Percentiles rank a stretch among this genome's conserved stretches.
Conservation (phyloP, 2,888 invertebrate genomes). For the Sceliomorpha sp. region DNA sequence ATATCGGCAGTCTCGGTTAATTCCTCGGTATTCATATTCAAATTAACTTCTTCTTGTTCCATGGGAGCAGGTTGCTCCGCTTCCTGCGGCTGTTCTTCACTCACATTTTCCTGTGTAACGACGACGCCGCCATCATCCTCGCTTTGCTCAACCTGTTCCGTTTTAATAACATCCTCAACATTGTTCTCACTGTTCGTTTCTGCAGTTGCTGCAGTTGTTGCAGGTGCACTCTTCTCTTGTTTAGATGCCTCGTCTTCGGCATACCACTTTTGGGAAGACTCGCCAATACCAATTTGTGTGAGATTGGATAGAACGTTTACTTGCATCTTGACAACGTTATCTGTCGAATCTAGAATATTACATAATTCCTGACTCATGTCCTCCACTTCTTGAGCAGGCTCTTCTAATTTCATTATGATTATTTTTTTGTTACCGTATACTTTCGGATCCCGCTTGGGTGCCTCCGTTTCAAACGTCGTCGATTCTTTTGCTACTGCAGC, state of each 20-base stretch:
- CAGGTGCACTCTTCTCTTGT: slow-evolving; percentile 34
- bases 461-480: slow-evolving; percentile 14
- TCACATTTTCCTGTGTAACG: slow-evolving; percentile 21
- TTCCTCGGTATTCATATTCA: slow-evolving; percentile 58
- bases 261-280: slow-evolving; percentile 51
- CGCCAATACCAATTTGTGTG: slow-evolving; percentile 66
- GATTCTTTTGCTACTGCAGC: slow-evolving; percentile 8
- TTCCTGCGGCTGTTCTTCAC: slow-evolving; percentile 39
- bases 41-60: slow-evolving; percentile 32
- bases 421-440: slow-evolving; percentile 76
- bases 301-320: slow-evolving; percentile 73
- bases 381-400: slow-evolving; percentile 65
- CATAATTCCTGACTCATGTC: slow-evolving; percentile 76
- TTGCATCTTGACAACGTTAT: slow-evolving; percentile 75
- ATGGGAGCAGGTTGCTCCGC: slow-evolving; percentile 12
- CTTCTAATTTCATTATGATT: slow-evolving; percentile 68
- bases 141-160: slow-evolving; percentile 26
- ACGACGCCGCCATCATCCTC: slow-evolving; percentile 8
- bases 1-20: slow-evolving; percentile 66
- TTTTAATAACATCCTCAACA: slow-evolving; percentile 40
- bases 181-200: slow-evolving; percentile 22
- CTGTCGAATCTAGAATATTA: slow-evolving; percentile 74
- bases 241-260: slow-evolving; percentile 26
- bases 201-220: slow-evolving; percentile 10
- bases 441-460: slow-evolving; percentile 55